Percentiles rank a stretch among this genome's conserved stretches.
Evolutionary conservation across 2,113 vertebrate species (phyloP).

Genomic region (Epinephelus moara): DNA sequence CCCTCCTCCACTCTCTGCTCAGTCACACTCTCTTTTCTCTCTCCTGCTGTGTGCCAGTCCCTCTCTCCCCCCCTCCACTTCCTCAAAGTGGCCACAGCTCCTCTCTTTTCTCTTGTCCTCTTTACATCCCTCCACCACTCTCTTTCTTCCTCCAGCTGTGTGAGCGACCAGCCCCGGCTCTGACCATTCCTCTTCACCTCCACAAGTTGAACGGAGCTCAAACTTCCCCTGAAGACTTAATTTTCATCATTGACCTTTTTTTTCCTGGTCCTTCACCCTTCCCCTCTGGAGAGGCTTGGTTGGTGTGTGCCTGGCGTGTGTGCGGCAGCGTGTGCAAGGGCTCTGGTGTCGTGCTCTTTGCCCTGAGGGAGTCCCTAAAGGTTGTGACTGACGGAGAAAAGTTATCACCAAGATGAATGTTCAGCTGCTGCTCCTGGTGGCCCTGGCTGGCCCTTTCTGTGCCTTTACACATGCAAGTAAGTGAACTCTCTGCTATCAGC

Average conservation of each 20-base stretch:
- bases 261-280: constrained; percentile 26
- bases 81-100: constrained; percentile 64
- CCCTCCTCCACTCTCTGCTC: constrained; percentile 67
- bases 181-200: constrained; percentile 13
- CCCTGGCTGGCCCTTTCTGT: constrained; percentile 76
- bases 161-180: neutral
- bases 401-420: constrained; percentile 70
- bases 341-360: constrained; percentile 60
- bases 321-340: constrained; percentile 21
- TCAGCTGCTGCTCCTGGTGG: constrained; percentile 78
- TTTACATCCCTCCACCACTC: constrained; percentile 59
- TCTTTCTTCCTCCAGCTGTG: constrained; percentile 24
- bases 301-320: constrained; percentile 48
- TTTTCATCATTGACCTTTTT: constrained; percentile 37
- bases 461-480: constrained; percentile 79
- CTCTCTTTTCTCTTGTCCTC: constrained; percentile 58
- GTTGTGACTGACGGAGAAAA: constrained; percentile 53
- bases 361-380: constrained; percentile 45
- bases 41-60: constrained; percentile 71
- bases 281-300: constrained; percentile 34
- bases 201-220: constrained; percentile 17
- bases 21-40: constrained; percentile 58
- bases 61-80: constrained; percentile 57
- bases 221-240: constrained; percentile 32
- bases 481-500: constrained; percentile 57